Base-by-base conservation (phyloP, 2,888 invertebrate species). In the Nasonia oneida region DNA sequence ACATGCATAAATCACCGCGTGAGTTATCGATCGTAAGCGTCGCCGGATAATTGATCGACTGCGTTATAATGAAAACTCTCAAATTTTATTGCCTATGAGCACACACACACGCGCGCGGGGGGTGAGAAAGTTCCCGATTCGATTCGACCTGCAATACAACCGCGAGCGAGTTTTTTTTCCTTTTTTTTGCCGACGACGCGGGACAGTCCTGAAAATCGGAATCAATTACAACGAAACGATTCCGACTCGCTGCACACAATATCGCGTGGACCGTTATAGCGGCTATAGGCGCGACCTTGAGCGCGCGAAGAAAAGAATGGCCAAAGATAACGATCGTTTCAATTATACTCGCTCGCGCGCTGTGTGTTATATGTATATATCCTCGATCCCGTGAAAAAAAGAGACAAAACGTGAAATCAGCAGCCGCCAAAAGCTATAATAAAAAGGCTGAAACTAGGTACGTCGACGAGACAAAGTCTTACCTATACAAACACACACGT, bases 271-370 rank as follows among this genome's bases (percentile, higher is more conserved):
- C 71, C 81, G 77, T 85, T 81, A 81, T 14, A 2, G 18, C 47
- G 47, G 12, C 47, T 5, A 15, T 5, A 15, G 23, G 57, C n/a
- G 23, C 57, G 57, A 61, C 81, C 85, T 81, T 81, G 81, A 81
- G 47, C 64, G 33, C 47, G 42, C 53, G 47, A 80, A 74, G 83
- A 79, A 83, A 83, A 79, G 47, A 71, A 77, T 71, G 61, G 76
- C 57, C 50, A 74, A 67, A 23, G 75, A 79, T 74, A 73, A 70
- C 61, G 78, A 83, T 83, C 67, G 73, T 83, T 83, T 83, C 73
- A 64, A 73, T 77, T 83, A 73, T 37, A 37, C 37, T 5, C 57
- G 33, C 47, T 79, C 47, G n/a, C n/a, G n/a, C 4, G 57, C 15
- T 15, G 18, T 23, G n/a, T 61, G 29, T 29, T 29, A 29, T 29